Evolutionary conservation across 2,113 vertebrate genomes (phyloP).

Genomic region (Mionectes macconnelli): DNA sequence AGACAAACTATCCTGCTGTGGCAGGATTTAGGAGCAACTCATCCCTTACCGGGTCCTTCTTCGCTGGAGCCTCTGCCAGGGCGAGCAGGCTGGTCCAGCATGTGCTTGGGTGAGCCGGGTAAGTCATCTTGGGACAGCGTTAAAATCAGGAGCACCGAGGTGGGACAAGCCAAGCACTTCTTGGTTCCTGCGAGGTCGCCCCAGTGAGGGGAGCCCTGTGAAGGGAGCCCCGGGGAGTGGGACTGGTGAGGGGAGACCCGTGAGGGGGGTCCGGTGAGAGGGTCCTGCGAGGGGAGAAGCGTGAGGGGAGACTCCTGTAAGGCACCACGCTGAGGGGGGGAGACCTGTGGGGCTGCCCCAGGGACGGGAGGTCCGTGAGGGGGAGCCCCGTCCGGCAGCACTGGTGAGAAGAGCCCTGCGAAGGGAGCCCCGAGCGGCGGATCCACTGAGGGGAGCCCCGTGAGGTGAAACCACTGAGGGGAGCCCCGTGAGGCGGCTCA

Average conservation of each 20-base stretch:
- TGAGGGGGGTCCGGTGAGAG: too few species aligned
- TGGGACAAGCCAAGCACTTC: neutral
- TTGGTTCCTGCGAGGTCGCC: rapidly evolving
- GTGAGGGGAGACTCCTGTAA: neutral
- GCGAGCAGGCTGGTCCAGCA: neutral
- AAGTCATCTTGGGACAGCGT: rapidly evolving
- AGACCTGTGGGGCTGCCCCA: too few species aligned
- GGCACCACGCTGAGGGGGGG: too few species aligned
- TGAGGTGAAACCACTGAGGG: neutral
- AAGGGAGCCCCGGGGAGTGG: neutral
- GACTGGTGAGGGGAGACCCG: neutral
- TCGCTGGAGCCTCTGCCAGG: neutral
- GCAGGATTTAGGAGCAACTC: neutral
- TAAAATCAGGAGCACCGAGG: neutral
- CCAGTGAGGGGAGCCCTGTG: neutral
- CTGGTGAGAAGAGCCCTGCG: neutral
- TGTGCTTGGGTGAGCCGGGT: neutral
- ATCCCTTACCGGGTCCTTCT: neutral
- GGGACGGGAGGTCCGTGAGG: too few species aligned
- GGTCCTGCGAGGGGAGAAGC: neutral
- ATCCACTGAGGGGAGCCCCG: neutral
- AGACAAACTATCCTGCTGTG: neutral
- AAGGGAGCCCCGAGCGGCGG: neutral
- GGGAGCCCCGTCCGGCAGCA: neutral
- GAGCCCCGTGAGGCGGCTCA: too few species aligned